Base-by-base conservation (phyloP, 2,888 invertebrate species). In the Pelosia muscerda region DNA sequence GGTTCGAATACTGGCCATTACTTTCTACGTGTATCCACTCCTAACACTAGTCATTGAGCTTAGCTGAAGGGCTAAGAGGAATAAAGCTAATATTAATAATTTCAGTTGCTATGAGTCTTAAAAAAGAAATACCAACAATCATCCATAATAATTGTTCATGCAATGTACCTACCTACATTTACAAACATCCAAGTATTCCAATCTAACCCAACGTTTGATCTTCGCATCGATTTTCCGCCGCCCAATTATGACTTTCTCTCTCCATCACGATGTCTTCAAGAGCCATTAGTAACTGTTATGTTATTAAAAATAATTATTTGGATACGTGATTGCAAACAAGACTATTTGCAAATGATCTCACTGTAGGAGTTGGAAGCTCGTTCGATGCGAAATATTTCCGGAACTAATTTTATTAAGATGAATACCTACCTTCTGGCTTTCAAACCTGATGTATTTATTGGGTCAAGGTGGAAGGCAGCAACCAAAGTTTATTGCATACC, bases 171-270 rank as follows among this genome's bases (percentile, higher is more conserved):
- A 31, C 31, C n/a, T 34, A 10, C 31, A 34, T 66, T 31, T 59
- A 66, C 60, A 59, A 69, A 63, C 64, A 65, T 49, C 38, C 60
- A 53, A 56, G 54, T 62, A 67, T 31, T 34, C 53, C 53, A 38
- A 64, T 61, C 25, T 6, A 31, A 53, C 11, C 49, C 23, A 28
- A 64, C 57, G 55, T 68, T 66, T 65, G 62, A 66, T 69, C 61
- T 66, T 26, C 59, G 63, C 58, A 65, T 73, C 68, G 25, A 61
- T 71, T 75, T 71, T 58, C 66, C 68, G 56, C 73, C 71, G 23
- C 55, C 74, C 68, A 73, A 71, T 73, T 69, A 68, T 61, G 60
- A 72, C 82, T 80, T 81, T 82, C 82, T 81, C 74, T 76, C 67
- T 66, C 63, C 73, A 77, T 79, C 67, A 66, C 67, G 74, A 69